phyloP scores from a whole-genome alignment of 2,888 invertebrate genomes.

The Pecten maximus region DNA sequence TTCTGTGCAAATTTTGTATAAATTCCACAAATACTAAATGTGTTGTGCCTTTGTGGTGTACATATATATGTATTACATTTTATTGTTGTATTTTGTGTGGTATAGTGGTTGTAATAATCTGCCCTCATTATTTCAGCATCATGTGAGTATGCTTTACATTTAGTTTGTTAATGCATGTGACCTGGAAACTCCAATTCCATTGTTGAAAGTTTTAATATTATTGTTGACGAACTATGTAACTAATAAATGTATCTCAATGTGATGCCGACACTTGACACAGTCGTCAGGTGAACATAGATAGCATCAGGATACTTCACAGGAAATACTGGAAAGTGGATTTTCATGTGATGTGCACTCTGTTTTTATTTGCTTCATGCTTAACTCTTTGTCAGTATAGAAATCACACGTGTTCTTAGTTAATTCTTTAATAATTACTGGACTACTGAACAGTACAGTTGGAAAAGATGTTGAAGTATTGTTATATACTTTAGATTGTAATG shows the following conservation, averaged over 20 bases:
- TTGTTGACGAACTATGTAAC: neutral
- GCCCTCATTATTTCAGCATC: slow-evolving; percentile 22
- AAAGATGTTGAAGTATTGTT: too few relatives aligned
- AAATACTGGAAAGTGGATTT: neutral
- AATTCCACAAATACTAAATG: neutral
- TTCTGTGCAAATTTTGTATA: neutral
- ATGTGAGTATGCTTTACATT: slow-evolving; percentile 7
- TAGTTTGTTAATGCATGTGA: neutral
- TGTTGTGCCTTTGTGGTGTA: neutral
- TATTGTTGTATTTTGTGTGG: neutral
- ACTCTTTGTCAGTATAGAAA: neutral
- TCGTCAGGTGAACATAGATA: neutral
- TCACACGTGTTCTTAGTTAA: neutral
- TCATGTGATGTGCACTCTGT: neutral
- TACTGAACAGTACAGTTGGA: too few relatives aligned
- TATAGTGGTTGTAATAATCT: slow-evolving; percentile 2
- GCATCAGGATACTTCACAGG: neutral
- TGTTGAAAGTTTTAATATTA: neutral
- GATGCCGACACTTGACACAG: neutral
- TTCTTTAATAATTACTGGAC: neutral
- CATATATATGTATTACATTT: too few relatives aligned
- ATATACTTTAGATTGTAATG: too few relatives aligned
- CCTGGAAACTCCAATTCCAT: neutral
- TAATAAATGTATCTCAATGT: neutral
- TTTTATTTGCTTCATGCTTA: neutral